Conservation (phyloP, 92 coral and sea anemone genomes). For the Palythoa grandis region DNA sequence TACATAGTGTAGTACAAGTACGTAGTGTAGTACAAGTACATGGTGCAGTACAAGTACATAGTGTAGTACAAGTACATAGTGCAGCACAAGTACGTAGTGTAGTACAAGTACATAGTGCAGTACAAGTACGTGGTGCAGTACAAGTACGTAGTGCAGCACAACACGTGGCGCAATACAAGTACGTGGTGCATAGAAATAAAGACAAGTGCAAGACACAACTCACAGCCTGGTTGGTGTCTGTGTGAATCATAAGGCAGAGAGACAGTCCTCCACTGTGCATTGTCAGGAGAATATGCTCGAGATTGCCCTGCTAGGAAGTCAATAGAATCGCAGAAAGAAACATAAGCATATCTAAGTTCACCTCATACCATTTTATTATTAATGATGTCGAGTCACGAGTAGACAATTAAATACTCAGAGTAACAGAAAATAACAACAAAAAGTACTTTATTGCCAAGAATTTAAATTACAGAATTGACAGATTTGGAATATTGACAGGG, state of each 20-base stretch:
- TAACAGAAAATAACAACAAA: too few species aligned
- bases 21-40: too few species aligned
- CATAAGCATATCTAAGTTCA: not conserved
- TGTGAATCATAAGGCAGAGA: conserved; percentile 42
- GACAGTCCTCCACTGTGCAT: conserved; percentile 39
- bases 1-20: too few species aligned
- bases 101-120: too few species aligned
- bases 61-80: not conserved
- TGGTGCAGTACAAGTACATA: too few species aligned
- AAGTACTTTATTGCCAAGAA: too few species aligned
- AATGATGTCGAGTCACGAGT: too few species aligned
- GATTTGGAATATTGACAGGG: too few species aligned
- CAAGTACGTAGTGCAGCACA: not conserved
- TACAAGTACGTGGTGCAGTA: too few species aligned
- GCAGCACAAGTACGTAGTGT: too few species aligned
- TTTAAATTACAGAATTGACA: too few species aligned
- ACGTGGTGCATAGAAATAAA: not conserved
- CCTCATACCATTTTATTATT: not conserved
- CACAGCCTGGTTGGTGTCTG: conserved; percentile 35
- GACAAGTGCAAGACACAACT: conserved; percentile 32
- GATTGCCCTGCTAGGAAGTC: conserved; percentile 41
- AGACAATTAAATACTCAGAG: too few species aligned
- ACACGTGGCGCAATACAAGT: not conserved
- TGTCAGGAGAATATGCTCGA: conserved; percentile 46
- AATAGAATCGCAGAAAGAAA: conserved; percentile 3